These are phyloP conservation scores for Trochalopteron elliotii DNA, from an alignment of 2,113 vertebrate species.

Conservation along the genomic window DNA sequence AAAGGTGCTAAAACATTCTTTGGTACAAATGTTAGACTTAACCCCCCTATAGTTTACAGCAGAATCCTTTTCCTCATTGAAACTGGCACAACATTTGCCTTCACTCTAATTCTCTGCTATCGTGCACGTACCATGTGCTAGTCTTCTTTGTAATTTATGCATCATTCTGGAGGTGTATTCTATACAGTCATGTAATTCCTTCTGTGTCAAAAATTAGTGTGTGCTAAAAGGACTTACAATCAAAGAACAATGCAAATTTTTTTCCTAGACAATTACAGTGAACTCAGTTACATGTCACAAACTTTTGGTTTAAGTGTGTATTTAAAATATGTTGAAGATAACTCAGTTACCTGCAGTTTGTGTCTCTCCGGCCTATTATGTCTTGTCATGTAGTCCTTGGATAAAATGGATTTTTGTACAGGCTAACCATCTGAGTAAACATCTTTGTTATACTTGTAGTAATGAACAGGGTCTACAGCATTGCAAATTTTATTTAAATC, in stretches of 20 bases:
- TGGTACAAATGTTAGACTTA: background rate
- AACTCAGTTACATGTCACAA: background rate
- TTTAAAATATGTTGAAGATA: background rate
- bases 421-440: background rate
- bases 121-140: accelerated
- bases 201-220: background rate
- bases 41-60: background rate
- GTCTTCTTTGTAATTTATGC: background rate
- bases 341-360: background rate
- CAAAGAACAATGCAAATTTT: background rate
- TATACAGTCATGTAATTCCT: background rate
- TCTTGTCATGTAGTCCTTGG: background rate
- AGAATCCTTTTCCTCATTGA: background rate
- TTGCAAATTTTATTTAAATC: background rate
- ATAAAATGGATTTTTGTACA: background rate
- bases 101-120: background rate
- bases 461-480: background rate
- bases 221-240: background rate
- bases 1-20: background rate
- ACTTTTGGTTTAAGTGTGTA: background rate
- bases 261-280: background rate
- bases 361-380: background rate
- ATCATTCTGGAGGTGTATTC: background rate
- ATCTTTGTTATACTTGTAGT: background rate
- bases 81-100: background rate